A percentile compares a stretch with the other conserved stretches of the same genome.
phyloP scores from a whole-genome alignment of 2,113 vertebrate species.

The Gopherus evgoodei region DNA sequence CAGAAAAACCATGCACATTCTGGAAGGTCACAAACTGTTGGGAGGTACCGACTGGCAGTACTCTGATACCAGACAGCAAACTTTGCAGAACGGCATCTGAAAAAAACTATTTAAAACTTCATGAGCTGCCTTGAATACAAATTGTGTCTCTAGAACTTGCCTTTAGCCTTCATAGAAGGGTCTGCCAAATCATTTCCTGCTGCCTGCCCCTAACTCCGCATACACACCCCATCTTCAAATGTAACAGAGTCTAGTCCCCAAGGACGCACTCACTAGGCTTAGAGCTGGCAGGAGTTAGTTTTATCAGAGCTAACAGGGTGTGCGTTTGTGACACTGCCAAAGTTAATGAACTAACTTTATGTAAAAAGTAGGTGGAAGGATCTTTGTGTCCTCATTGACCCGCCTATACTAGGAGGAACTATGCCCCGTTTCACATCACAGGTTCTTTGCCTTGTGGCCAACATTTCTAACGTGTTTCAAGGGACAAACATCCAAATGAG shows the following conservation, averaged over 20 bases:
- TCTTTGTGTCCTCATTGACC: background rate
- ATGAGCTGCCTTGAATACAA: background rate
- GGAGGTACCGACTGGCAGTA: background rate
- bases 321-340: background rate
- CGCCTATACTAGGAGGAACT: background rate
- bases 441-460: background rate
- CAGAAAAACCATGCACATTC: background rate
- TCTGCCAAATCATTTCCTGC: background rate
- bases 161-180: background rate
- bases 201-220: background rate
- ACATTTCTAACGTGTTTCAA: background rate
- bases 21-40: background rate
- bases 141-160: slow-evolving; percentile 5
- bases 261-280: background rate
- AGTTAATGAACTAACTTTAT: background rate
- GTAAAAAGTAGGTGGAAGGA: background rate
- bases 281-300: background rate
- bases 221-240: accelerated
- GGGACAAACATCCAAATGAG: background rate
- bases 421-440: accelerated
- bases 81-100: background rate
- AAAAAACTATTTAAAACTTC: background rate
- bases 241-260: background rate
- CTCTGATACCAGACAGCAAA: background rate
- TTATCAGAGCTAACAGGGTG: background rate